Conservation (phyloP, 2,797 vertebrate species). For the Eleutherodactylus coqui region DNA sequence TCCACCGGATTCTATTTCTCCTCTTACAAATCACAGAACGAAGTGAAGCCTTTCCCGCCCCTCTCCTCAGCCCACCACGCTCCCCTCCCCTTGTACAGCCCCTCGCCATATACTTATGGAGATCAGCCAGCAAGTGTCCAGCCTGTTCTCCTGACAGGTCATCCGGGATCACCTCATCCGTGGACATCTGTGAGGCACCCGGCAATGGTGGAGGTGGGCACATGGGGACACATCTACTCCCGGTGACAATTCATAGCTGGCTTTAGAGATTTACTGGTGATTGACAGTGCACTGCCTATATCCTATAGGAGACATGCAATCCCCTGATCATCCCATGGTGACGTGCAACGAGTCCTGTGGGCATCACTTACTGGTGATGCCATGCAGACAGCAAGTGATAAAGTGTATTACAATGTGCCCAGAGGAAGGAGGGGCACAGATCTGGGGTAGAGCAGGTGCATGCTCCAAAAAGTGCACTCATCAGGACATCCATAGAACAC, state of each 20-base stretch:
- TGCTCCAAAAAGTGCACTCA: neutral
- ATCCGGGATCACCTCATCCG: neutral
- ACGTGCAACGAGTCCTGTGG: neutral
- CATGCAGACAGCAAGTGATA: neutral
- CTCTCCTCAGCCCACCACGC: constrained; percentile 57
- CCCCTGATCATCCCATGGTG: neutral
- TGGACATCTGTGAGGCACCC: neutral
- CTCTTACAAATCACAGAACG: constrained; percentile 25
- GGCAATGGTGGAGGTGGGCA: neutral
- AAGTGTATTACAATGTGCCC: neutral
- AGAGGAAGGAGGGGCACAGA: neutral
- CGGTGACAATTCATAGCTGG: neutral
- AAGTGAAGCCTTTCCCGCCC: constrained; percentile 29
- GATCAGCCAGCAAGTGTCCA: neutral
- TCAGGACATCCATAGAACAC: neutral
- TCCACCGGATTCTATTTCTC: constrained; percentile 32
- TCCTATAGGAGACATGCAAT: neutral
- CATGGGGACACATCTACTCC: neutral
- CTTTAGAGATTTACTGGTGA: neutral
- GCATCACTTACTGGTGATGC: neutral
- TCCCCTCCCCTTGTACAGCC: constrained; percentile 55
- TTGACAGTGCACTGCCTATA: neutral
- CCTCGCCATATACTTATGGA: constrained; percentile 33
- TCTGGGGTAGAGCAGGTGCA: neutral
- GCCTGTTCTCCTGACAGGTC: neutral